Conservation (phyloP, 2,797 vertebrate genomes). For the Brotula barbata region DNA sequence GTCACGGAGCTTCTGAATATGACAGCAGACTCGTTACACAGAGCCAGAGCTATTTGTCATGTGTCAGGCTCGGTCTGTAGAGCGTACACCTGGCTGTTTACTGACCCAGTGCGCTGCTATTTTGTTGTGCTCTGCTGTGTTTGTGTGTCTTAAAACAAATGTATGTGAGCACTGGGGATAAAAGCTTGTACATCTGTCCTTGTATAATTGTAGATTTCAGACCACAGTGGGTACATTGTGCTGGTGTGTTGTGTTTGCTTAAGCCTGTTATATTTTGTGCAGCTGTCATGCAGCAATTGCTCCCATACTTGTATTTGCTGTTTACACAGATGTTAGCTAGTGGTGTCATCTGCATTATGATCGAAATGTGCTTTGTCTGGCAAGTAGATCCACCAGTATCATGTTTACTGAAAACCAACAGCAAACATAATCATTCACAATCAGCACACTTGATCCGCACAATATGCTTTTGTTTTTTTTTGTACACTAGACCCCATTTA, state of each 20-base stretch:
- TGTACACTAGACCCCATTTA: conserved; percentile 4
- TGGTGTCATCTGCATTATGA: conserved; percentile 61
- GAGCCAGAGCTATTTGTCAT: conserved; percentile 45
- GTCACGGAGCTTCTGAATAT: conserved; percentile 47
- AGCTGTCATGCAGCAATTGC: conserved; percentile 52
- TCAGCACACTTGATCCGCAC: conserved; percentile 13
- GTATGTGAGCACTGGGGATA: conserved; percentile 41
- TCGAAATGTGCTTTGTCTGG: conserved; percentile 58
- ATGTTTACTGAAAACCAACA: conserved; percentile 47
- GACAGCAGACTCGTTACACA: conserved; percentile 49
- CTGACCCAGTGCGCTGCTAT: conserved; percentile 48
- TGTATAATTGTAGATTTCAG: conserved; percentile 60
- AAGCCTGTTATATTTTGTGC: conserved; percentile 57
- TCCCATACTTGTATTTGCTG: conserved; percentile 46
- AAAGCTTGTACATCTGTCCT: conserved; percentile 60
- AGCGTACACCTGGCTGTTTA: conserved; percentile 64
- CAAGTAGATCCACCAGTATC: conserved; percentile 17
- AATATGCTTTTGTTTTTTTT: conserved; percentile 13
- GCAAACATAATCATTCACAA: conserved; percentile 10
- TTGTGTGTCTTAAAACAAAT: conserved; percentile 46
- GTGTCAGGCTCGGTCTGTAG: conserved; percentile 48
- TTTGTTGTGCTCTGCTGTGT: conserved; percentile 50
- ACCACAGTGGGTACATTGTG: conserved; percentile 36
- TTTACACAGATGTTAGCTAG: conserved; percentile 67
- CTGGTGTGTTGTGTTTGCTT: conserved; percentile 51